phyloP scores from a whole-genome alignment of 2,113 vertebrate species.

The Scortum barcoo region DNA sequence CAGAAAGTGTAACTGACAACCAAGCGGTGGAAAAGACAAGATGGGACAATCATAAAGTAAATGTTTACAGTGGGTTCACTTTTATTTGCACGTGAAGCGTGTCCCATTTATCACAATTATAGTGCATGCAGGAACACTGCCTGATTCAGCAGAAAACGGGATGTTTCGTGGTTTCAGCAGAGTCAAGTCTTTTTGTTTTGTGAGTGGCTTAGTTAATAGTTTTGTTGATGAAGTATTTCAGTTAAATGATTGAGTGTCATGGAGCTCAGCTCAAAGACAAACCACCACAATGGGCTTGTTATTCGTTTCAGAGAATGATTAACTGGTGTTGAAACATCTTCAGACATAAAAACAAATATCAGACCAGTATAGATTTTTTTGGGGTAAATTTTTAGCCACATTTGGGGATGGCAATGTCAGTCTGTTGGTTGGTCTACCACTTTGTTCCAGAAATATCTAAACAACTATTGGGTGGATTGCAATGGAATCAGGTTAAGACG shows the following conservation, averaged over 20 bases:
- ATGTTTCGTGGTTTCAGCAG: neutral
- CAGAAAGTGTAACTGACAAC: neutral
- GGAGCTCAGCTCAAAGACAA: neutral
- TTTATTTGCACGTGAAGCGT: neutral
- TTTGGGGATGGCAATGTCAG: neutral
- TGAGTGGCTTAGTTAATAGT: neutral
- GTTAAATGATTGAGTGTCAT: slow-evolving; percentile 5
- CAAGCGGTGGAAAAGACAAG: neutral
- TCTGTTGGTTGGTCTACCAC: neutral
- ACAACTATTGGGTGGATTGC: neutral
- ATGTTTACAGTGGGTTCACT: neutral
- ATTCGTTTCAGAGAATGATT: neutral
- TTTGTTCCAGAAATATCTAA: slow-evolving; percentile 1
- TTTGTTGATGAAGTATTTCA: neutral
- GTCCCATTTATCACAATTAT: neutral
- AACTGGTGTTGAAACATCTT: neutral
- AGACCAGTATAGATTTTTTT: neutral
- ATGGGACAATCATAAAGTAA: neutral
- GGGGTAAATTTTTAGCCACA: neutral
- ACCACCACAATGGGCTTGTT: neutral
- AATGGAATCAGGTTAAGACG: neutral
- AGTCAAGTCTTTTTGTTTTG: neutral
- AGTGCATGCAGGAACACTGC: neutral
- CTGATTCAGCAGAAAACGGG: neutral
- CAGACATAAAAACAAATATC: slow-evolving; percentile 7